These are phyloP conservation scores for Sinocyclocheilus rhinocerous DNA, from an alignment of 2,113 vertebrate genomes.

Conservation along the genomic window DNA sequence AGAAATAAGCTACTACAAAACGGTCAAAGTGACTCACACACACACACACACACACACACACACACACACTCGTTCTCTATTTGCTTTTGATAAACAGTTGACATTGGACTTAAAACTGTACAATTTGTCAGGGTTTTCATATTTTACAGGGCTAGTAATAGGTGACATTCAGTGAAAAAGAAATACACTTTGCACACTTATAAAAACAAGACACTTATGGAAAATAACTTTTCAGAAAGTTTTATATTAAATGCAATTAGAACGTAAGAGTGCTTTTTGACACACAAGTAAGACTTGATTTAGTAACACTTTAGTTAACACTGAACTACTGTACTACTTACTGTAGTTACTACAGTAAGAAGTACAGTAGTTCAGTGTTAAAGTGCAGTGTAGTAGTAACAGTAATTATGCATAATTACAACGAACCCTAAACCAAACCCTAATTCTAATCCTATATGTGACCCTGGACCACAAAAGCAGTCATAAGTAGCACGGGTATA, in stretches of 20 bases:
- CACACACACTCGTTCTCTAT: not conserved
- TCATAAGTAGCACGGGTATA: no score
- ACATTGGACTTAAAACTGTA: conserved; percentile 33
- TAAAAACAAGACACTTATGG: not conserved
- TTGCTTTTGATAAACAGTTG: conserved; percentile 46
- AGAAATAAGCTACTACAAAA: no score
- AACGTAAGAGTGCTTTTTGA: not conserved
- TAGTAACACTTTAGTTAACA: no score
- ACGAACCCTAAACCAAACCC: no score
- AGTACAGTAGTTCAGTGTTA: no score
- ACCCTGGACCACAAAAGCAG: no score
- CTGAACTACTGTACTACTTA: no score
- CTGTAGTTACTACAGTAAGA: no score
- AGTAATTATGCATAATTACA: no score
- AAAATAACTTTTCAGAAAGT: not conserved
- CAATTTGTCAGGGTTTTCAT: not conserved
- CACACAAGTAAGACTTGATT: not conserved
- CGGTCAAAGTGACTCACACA: no score
- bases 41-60: conserved; percentile 13
- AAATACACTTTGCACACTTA: not conserved
- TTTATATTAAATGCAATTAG: not conserved
- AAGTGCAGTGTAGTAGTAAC: no score
- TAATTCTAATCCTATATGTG: no score
- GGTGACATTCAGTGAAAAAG: not conserved
- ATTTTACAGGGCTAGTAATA: conserved; percentile 38